phyloP scores from a whole-genome alignment of 53 echinoderm and acorn worm genomes.

The Stichopus horrens region DNA sequence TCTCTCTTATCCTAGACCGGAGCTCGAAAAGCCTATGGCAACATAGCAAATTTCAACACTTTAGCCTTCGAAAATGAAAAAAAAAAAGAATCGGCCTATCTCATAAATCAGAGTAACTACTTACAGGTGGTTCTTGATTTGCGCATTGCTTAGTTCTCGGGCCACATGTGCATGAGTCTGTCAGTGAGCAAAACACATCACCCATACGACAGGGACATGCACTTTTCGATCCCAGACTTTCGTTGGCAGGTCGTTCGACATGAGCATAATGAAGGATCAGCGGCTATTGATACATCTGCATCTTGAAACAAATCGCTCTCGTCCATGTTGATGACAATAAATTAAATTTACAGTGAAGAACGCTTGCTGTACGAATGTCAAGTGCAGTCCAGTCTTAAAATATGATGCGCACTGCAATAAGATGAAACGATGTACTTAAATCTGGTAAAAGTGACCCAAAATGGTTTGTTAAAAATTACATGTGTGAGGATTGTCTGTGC shows the following conservation, averaged over 20 bases:
- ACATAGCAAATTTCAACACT: no score
- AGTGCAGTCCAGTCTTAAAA: no score
- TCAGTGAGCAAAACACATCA: background rate
- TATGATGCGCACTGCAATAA: no score
- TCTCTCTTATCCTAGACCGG: no score
- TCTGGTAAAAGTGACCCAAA: no score
- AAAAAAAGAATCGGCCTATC: background rate
- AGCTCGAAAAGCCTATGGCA: no score
- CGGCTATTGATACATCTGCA: background rate
- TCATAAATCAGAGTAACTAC: background rate
- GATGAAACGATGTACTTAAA: no score
- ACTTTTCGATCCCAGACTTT: background rate
- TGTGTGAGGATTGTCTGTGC: no score
- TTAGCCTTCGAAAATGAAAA: no score
- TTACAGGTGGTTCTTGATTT: background rate
- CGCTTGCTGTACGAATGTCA: no score
- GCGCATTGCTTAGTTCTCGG: background rate
- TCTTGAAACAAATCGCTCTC: background rate
- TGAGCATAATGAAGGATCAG: background rate
- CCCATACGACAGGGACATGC: background rate
- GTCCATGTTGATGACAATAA: background rate
- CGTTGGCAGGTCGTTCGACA: slow-evolving; percentile 2
- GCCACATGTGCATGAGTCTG: background rate
- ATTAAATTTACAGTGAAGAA: background rate
- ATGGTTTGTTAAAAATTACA: no score